phyloP scores from a whole-genome alignment of 92 coral and sea anemone genomes.

The Epizoanthus stellaris region DNA sequence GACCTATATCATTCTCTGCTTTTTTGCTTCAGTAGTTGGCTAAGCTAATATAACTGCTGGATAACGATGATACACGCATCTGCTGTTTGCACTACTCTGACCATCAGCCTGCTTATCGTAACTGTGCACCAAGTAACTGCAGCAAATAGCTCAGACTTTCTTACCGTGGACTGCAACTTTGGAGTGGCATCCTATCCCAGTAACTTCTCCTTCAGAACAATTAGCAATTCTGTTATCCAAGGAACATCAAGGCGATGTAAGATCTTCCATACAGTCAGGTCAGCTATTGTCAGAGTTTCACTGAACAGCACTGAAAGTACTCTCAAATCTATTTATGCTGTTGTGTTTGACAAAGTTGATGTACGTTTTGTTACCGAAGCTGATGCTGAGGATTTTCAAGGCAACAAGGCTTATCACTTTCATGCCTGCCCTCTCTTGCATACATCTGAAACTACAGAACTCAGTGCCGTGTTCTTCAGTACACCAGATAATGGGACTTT shows the following conservation, averaged over 20 bases:
- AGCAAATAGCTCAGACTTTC: slow-evolving; percentile 36
- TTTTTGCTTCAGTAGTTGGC: too few species aligned
- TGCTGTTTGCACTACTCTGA: not conserved
- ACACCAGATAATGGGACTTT: slow-evolving; percentile 67
- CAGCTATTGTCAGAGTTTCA: slow-evolving; percentile 70
- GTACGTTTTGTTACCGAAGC: slow-evolving; percentile 77
- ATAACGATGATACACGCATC: not conserved
- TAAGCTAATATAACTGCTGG: not conserved
- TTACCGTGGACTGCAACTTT: slow-evolving; percentile 74
- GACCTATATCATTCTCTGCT: too few species aligned
- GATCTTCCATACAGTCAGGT: slow-evolving; percentile 27
- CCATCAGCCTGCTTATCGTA: not conserved
- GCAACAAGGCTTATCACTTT: slow-evolving; percentile 60
- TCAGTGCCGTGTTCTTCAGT: slow-evolving; percentile 66
- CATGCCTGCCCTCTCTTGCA: slow-evolving; percentile 71
- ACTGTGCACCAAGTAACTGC: not conserved
- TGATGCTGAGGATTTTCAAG: slow-evolving; percentile 43
- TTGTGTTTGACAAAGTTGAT: slow-evolving; percentile 65
- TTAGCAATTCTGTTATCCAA: slow-evolving; percentile 56
- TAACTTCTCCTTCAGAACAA: slow-evolving; percentile 41
- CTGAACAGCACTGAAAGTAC: slow-evolving; percentile 44
- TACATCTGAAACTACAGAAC: slow-evolving; percentile 24
- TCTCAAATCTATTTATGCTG: slow-evolving; percentile 59
- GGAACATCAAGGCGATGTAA: slow-evolving; percentile 70
- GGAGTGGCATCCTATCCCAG: slow-evolving; percentile 45